Base-by-base conservation (phyloP, 2,113 vertebrate species). In the Centropus unirufus region DNA sequence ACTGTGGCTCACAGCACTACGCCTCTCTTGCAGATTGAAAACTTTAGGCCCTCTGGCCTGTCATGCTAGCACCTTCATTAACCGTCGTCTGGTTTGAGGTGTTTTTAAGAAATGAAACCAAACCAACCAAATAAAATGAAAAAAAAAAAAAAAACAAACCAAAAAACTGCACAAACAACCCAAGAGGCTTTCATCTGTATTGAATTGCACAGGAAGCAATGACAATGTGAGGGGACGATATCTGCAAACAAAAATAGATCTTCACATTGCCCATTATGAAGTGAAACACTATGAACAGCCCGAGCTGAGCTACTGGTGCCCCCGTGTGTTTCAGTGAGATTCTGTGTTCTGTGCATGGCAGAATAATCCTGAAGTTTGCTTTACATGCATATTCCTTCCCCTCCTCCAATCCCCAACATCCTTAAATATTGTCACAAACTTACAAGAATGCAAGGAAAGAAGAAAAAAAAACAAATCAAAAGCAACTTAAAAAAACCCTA, bases 291-390 rank as follows among this genome's bases (percentile, higher is more conserved):
- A 21, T 3, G 6, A 89, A 78, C n/a, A 32, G 64, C 52, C 79
- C 52, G 59, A 68, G 57, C 72, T 64, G 90, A 90, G 74, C 85
- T 92, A 75, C 49, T 92, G 83, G 52, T 95, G 93, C 94, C 96
- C 82, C 75, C 91, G 0, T 76, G 95, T 90, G 97, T 92, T 77
- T 42, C 47, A 51, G 9, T 11, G 10, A 66, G 80, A 67, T 66
- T 93, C 89, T 90, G 93, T 78, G 54, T 20, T 78, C 21, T 57
- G 2, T 15, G 24, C 26, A 34, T 10, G 42, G 11, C 27, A 4
- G 1, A 30, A 36, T 1, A 39, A 11, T 34, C 49, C n/a, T 68
- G 49, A 79, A 90, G 81, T 44, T 44, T 34, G 36, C 26, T 16
- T 54, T 51, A 34, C 2, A 18, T 1, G 10, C 3, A 5, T 21